These are phyloP conservation scores for Aythya baeri DNA, from an alignment of 2,113 vertebrate species.

Conservation along the genomic window DNA sequence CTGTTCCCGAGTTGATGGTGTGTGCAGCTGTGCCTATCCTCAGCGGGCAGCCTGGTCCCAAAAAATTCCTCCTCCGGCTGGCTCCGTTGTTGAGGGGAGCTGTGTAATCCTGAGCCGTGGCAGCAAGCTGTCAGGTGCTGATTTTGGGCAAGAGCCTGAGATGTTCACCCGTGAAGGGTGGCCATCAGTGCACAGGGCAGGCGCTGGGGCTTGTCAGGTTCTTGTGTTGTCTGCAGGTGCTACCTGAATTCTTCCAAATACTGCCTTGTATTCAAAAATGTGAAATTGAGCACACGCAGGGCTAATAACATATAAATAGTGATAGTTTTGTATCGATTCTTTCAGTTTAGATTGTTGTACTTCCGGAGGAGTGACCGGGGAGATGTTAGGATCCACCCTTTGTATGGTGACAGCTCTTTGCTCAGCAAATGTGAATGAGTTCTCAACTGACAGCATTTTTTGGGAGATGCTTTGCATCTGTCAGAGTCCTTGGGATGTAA, in stretches of 20 bases:
- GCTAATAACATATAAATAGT: too few species aligned
- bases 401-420: neutral
- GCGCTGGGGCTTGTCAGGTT: neutral
- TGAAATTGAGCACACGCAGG: too few species aligned
- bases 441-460: neutral
- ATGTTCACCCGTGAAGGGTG: neutral
- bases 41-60: neutral
- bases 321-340: neutral
- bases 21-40: neutral
- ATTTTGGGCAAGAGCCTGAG: neutral
- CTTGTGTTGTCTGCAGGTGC: neutral
- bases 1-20: neutral
- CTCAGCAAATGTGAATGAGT: neutral
- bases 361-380: neutral
- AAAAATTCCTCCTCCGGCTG: neutral
- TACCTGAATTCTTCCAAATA: neutral
- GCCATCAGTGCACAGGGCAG: rapidly evolving
- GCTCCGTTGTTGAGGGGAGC: neutral
- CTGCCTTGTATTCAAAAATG: neutral
- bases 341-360: neutral
- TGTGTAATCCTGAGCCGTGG: neutral
- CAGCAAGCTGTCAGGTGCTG: neutral
- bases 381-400: neutral
- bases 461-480: neutral
- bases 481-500: neutral